A percentile compares a stretch with the other conserved stretches of the same genome.
phyloP scores from a whole-genome alignment of 2,888 invertebrate genomes.

The Diarsia brunnea region DNA sequence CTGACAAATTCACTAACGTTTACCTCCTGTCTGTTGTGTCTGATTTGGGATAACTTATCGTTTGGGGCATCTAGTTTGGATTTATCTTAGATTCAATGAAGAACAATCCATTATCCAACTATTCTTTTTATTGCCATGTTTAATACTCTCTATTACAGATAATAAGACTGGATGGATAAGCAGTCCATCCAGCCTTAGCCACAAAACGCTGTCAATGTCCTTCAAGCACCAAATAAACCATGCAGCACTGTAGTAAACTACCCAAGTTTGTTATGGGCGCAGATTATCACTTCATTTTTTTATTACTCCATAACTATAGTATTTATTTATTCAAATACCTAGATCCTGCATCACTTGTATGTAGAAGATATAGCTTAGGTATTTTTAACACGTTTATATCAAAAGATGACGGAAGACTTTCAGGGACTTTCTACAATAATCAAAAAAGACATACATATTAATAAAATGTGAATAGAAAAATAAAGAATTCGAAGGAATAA shows the following conservation, averaged over 20 bases:
- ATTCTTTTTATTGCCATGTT: background rate
- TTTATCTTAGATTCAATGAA: background rate
- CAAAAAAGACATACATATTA: conserved; percentile 16
- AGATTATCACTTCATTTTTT: conserved; percentile 21
- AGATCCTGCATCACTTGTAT: conserved; percentile 25
- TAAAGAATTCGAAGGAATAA: no score
- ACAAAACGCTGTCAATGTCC: background rate
- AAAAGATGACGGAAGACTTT: conserved; percentile 5
- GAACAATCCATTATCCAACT: no score
- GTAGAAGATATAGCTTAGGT: conserved; percentile 9
- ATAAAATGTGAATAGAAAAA: background rate
- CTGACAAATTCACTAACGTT: background rate
- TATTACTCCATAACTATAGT: background rate
- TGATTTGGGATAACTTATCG: background rate
- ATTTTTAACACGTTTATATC: conserved; percentile 6
- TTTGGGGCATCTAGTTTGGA: background rate
- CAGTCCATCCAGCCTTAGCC: no score
- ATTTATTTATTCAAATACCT: conserved; percentile 22
- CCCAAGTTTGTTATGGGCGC: background rate
- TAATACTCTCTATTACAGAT: background rate
- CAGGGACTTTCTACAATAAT: conserved; percentile 33
- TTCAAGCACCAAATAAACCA: background rate
- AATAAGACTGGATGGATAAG: no score
- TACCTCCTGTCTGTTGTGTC: background rate
- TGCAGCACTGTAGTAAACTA: background rate